These are phyloP conservation scores for Callipepla squamata DNA, from an alignment of 2,113 vertebrate species.

Conservation along the genomic window DNA sequence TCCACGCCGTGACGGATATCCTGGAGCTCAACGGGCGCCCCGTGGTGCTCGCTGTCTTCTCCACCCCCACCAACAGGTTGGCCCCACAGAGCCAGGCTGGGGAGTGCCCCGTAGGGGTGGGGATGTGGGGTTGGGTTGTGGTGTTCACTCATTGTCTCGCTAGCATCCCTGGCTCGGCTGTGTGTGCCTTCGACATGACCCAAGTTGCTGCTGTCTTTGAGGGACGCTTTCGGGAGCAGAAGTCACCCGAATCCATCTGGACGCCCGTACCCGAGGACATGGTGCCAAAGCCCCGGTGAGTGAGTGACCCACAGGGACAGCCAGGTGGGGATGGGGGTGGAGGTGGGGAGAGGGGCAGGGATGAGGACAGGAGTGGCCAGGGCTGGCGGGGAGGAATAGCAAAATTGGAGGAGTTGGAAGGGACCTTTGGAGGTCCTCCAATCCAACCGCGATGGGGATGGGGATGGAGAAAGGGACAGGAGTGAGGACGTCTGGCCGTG, in stretches of 20 bases:
- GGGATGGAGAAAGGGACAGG: too few species aligned
- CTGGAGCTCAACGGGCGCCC: constrained; percentile 90
- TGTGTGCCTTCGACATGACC: constrained; percentile 96
- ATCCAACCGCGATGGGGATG: neutral
- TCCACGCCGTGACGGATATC: constrained; percentile 92
- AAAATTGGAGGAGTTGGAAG: neutral
- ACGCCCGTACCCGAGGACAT: constrained; percentile 91
- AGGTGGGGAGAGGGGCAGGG: neutral
- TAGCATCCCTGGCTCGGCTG: constrained; percentile 94
- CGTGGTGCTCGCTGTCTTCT: constrained; percentile 91
- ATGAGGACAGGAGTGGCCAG: neutral
- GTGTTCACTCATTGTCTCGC: neutral
- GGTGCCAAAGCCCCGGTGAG: constrained; percentile 92
- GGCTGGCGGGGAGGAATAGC: too few species aligned
- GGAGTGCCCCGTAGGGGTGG: too few species aligned
- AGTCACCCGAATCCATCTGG: constrained; percentile 95
- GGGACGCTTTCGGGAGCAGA: constrained; percentile 96
- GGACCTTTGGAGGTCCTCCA: neutral
- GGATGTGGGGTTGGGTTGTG: neutral
- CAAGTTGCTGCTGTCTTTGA: constrained; percentile 90
- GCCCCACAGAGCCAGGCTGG: neutral
- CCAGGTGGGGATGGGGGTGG: neutral
- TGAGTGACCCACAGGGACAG: neutral
- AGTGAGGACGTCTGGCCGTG: neutral
- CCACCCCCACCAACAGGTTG: constrained; percentile 94